A percentile compares a stretch with the other conserved stretches of the same genome.
These are phyloP conservation scores for Streptopelia turtur DNA, from an alignment of 2,797 vertebrate genomes.

Conservation along the genomic window DNA sequence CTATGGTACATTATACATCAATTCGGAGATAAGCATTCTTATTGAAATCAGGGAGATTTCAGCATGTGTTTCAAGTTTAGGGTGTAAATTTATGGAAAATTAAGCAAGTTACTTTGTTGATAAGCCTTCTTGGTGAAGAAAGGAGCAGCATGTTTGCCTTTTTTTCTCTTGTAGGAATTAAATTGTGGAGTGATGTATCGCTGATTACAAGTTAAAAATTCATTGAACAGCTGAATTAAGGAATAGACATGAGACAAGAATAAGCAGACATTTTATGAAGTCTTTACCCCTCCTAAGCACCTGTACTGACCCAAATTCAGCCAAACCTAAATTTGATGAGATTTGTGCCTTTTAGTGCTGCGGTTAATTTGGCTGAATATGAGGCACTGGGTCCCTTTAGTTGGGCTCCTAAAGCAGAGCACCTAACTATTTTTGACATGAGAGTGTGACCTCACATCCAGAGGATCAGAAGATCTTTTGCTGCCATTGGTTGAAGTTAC, in stretches of 20 bases:
- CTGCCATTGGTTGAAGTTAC: not conserved
- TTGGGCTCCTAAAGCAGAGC: not conserved
- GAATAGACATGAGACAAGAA: not conserved
- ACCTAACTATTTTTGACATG: not conserved
- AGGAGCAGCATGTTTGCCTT: not conserved
- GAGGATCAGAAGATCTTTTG: not conserved
- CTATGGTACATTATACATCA: not conserved
- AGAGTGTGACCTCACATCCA: not conserved
- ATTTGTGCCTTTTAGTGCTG: not conserved
- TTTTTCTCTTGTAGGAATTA: not conserved
- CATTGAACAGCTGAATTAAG: not conserved
- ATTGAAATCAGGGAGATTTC: not conserved
- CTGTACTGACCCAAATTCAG: not conserved
- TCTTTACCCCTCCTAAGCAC: not conserved
- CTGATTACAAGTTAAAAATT: not conserved
- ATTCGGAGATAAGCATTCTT: not conserved
- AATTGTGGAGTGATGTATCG: not conserved
- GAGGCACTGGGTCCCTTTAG: not conserved
- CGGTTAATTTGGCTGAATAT: not conserved
- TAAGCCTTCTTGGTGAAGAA: conserved; percentile 52
- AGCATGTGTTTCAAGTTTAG: not conserved
- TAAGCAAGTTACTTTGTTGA: conserved; percentile 17
- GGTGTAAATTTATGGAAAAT: conserved; percentile 52
- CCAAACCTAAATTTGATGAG: not conserved
- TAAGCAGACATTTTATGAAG: not conserved